A percentile compares a stretch with the other conserved stretches of the same genome.
Evolutionary conservation across 2,113 vertebrate species (phyloP).

Genomic region (Bambusicola thoracicus): DNA sequence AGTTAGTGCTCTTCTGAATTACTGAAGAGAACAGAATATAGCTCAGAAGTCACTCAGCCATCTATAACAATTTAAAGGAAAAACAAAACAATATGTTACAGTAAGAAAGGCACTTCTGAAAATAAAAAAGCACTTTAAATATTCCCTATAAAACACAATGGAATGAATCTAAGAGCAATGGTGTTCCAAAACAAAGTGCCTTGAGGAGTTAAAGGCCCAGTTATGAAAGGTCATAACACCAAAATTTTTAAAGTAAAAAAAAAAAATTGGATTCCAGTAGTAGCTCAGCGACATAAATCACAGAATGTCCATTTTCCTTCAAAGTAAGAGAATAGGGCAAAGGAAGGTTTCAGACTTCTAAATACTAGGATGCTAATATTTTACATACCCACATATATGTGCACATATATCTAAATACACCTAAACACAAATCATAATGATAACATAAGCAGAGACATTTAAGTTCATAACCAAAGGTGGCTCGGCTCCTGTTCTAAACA

Average conservation of each 20-base stretch:
- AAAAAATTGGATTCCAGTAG: neutral
- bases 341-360: neutral
- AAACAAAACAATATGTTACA: neutral
- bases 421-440: neutral
- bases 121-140: neutral
- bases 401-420: neutral
- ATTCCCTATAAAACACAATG: constrained; percentile 26
- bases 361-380: neutral
- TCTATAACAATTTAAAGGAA: constrained; percentile 23
- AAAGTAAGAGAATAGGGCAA: neutral
- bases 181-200: constrained; percentile 1
- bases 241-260: neutral
- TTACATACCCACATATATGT: neutral
- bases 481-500: neutral
- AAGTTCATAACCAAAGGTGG: neutral
- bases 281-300: neutral
- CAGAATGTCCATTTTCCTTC: neutral
- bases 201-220: neutral
- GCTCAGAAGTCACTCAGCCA: neutral
- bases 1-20: neutral
- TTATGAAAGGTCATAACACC: neutral
- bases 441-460: neutral
- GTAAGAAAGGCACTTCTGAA: constrained; percentile 2
- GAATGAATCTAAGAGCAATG: neutral
- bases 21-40: neutral